Percentiles rank a stretch among this genome's conserved stretches.
phyloP scores from a whole-genome alignment of 2,888 invertebrate genomes.

The Catocala fraxini region DNA sequence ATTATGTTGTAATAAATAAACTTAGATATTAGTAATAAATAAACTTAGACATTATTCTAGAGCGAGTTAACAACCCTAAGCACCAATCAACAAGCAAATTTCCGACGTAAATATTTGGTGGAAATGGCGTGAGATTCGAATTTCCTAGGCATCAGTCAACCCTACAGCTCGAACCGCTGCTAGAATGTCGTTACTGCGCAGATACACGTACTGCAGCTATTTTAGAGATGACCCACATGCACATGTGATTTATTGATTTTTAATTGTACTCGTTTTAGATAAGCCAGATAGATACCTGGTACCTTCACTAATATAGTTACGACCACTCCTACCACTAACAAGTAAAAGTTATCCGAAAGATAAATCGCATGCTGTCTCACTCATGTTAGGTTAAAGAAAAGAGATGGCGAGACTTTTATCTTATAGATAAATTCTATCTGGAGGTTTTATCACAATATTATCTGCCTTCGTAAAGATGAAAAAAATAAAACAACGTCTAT shows the following conservation, averaged over 20 bases:
- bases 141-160: slow-evolving; percentile 4
- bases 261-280: slow-evolving; percentile 43
- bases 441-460: slow-evolving; percentile 5
- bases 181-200: slow-evolving; percentile 41
- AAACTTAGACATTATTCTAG: not conserved
- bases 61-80: slow-evolving; percentile 7
- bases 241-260: slow-evolving; percentile 48
- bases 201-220: slow-evolving; percentile 41
- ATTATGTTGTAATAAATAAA: no score
- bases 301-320: slow-evolving; percentile 8
- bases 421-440: no score
- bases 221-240: slow-evolving; percentile 49
- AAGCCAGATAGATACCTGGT: slow-evolving; percentile 14
- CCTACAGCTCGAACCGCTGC: slow-evolving; percentile 7
- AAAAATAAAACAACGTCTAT: no score
- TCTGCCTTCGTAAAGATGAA: no score
- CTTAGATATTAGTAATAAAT: not conserved
- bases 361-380: no score
- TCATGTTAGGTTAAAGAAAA: no score
- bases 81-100: slow-evolving; percentile 6
- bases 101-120: slow-evolving; percentile 11
- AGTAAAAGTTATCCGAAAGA: no score
- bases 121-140: slow-evolving; percentile 14
- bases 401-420: no score
- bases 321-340: no score